These are phyloP conservation scores for Aphrocallistes beatrix DNA, from an alignment of 37 sponge, comb jelly and placozoan genomes.

Conservation along the genomic window DNA sequence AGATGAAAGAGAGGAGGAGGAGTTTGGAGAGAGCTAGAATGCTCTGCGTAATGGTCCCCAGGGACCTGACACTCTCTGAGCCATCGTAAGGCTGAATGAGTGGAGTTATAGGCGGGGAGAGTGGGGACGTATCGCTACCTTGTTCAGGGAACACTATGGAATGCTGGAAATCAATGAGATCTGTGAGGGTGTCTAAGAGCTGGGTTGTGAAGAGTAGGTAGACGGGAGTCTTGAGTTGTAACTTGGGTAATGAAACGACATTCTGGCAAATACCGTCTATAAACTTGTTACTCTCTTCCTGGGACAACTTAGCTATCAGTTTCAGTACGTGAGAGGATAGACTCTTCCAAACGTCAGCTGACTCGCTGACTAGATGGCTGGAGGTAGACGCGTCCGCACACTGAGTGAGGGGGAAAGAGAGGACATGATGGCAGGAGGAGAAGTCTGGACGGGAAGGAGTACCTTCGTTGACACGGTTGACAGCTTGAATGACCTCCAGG, in stretches of 20 bases:
- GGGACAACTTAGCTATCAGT: not conserved
- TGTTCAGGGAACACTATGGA: not conserved
- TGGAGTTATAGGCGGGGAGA: not conserved
- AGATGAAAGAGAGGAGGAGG: not conserved
- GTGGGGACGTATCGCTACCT: not conserved
- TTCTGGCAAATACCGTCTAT: not conserved
- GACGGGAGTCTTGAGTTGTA: not conserved
- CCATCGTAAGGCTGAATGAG: not conserved
- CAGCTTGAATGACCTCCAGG: not conserved
- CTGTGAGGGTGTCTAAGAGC: not conserved
- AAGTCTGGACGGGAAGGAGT: not conserved
- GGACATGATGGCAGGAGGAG: not conserved
- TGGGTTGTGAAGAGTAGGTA: not conserved
- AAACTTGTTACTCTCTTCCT: not conserved
- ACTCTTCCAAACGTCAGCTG: not conserved
- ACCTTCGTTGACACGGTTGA: not conserved
- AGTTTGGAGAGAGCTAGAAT: not conserved
- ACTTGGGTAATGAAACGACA: not conserved
- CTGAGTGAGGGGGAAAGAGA: not conserved
- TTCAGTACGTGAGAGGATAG: not conserved
- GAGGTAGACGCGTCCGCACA: not conserved
- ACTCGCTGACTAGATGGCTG: not conserved
- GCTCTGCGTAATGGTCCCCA: not conserved
- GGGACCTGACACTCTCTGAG: no score
- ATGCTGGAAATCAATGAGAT: not conserved